Base-by-base conservation (phyloP, 1,140 invertebrate species). In the Halyomorpha halys region DNA sequence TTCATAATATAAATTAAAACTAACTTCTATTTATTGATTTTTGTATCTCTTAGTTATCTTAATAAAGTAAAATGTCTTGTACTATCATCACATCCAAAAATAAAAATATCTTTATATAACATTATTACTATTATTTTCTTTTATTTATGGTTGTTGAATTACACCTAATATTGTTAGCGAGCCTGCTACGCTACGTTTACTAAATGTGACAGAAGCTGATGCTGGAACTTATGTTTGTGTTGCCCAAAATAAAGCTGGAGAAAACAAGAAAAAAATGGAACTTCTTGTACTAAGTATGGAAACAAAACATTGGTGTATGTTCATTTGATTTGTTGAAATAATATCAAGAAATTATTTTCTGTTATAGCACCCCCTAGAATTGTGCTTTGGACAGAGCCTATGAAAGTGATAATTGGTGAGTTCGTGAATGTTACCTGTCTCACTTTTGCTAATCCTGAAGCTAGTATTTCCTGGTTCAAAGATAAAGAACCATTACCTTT, bases 231-330 rank as follows among this genome's bases (percentile, higher is more conserved):
- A 65, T 19, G 44, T 44, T 44, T 65, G 64, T 56, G 34, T 61
- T 23, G 64, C 64, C 15, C 39, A 25, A 25, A 65, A 65, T 56
- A 65, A 62, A 47, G 64, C 49, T 34, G 64, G 60, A 39, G 51
- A 25, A 13, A 45, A 21, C 54, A 65, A 47, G 27, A 65, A 56
- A 30, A 61, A 44, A 54, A 18, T 65, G 13, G 59, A 61, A 53
- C 59, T 65, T 21, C 8, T 23, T 44, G 30, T 64, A 21, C 21
- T 64, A 18, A 51, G 63, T 64, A 44, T 16, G 54, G 59, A 39
- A 6, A 11, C 11, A 11, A 39, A 11, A 6, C 34, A 11, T 39
- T 39, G 6, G 13, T 19, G 2, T 11, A 11, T 18, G n/a, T 11
- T 61, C 3, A 61, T 6, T 11, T 44, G 18, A n/a, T 53, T 9